Conservation (phyloP, 2,113 vertebrate genomes). For the Indicator maculatus region DNA sequence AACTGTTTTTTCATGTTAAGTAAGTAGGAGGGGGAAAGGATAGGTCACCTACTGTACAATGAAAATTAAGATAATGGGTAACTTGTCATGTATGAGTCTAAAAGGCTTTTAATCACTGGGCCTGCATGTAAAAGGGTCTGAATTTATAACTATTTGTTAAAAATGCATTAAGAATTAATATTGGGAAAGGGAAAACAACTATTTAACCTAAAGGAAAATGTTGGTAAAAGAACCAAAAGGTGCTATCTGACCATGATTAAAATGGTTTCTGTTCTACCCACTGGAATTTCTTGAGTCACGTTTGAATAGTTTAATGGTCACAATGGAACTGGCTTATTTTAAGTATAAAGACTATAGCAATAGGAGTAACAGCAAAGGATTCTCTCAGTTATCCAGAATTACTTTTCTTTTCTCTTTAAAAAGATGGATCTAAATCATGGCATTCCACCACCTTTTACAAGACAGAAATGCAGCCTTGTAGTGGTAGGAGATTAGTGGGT, state of each 20-base stretch:
- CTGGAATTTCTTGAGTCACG: accelerated
- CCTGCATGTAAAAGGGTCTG: conserved; percentile 4
- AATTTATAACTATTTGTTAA: conserved; percentile 39
- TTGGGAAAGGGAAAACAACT: background rate
- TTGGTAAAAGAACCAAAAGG: background rate
- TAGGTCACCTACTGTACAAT: conserved; percentile 18
- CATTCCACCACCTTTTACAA: background rate
- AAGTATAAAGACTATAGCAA: background rate
- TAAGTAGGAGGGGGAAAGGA: background rate
- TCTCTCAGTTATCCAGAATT: background rate
- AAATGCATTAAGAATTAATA: conserved; percentile 36
- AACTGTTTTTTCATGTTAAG: background rate
- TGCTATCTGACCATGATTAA: background rate
- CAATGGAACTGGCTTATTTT: background rate
- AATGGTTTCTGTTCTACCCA: background rate
- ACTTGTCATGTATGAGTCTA: conserved; percentile 11
- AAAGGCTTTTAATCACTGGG: conserved; percentile 40
- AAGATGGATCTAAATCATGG: background rate
- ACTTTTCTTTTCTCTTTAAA: background rate
- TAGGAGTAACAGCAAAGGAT: background rate
- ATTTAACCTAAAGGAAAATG: background rate
- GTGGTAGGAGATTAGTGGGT: background rate
- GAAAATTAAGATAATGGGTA: conserved; percentile 42
- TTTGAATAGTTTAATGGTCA: background rate
- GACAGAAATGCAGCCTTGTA: background rate